These are phyloP conservation scores for Otocyon megalotis DNA, from an alignment of 2,113 vertebrate genomes.

Conservation along the genomic window DNA sequence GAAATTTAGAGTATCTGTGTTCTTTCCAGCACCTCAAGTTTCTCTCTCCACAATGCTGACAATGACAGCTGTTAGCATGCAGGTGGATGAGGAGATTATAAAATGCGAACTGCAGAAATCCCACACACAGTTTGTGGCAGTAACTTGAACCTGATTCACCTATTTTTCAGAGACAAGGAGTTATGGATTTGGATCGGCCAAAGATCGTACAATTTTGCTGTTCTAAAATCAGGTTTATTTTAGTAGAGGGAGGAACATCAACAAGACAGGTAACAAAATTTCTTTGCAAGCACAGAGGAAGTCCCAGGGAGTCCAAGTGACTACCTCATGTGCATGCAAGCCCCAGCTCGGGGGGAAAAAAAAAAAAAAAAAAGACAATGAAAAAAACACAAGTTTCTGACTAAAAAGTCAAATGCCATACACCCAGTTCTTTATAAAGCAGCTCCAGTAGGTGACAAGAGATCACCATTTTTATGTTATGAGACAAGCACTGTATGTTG, in stretches of 20 bases:
- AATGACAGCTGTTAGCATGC: neutral
- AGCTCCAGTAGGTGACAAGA: neutral
- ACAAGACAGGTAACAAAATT: neutral
- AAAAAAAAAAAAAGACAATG: neutral
- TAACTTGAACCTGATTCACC: neutral
- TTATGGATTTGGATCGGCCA: neutral
- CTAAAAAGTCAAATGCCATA: neutral
- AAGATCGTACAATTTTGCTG: neutral
- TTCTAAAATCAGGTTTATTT: neutral
- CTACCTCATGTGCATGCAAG: neutral
- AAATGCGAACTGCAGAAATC: neutral
- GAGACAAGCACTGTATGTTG: neutral
- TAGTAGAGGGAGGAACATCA: neutral
- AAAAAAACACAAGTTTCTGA: neutral
- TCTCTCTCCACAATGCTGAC: neutral
- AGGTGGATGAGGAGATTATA: neutral
- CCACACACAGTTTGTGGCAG: neutral
- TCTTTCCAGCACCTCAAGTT: neutral
- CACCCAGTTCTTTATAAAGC: neutral
- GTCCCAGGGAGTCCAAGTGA: neutral
- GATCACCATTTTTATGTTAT: neutral
- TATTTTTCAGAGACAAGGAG: constrained; percentile 3
- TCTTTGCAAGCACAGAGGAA: neutral
- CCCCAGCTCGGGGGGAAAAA: neutral
- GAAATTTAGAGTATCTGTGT: neutral